phyloP scores from a whole-genome alignment of 2,113 vertebrate species.

The Periophthalmodon schlosseri region DNA sequence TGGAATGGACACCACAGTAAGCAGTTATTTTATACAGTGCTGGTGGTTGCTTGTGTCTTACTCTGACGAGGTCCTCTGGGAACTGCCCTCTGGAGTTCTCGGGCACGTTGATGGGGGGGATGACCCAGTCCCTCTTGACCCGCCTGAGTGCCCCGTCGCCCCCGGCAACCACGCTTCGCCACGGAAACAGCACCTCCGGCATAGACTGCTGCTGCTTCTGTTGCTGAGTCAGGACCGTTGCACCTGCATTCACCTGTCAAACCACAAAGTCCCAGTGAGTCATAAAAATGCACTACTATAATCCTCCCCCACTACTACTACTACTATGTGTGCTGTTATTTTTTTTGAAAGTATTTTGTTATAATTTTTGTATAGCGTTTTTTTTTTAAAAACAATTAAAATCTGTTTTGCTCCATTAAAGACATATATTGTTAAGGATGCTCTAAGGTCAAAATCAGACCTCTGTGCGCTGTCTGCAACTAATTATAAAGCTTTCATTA shows the following conservation, averaged over 20 bases:
- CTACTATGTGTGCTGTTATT: background rate
- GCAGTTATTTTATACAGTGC: constrained; percentile 12
- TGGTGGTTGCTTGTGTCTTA: constrained; percentile 66
- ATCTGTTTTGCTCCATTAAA: too few species aligned
- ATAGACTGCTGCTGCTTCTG: constrained; percentile 23
- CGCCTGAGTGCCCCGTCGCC: constrained; percentile 84
- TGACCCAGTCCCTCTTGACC: constrained; percentile 99
- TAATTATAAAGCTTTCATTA: too few species aligned
- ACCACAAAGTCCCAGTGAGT: constrained; percentile 32
- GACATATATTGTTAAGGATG: too few species aligned
- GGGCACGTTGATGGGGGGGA: constrained; percentile 95
- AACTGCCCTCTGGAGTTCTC: constrained; percentile 96
- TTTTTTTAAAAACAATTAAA: too few species aligned
- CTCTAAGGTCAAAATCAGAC: too few species aligned
- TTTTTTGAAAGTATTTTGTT: too few species aligned
- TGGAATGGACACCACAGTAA: too few species aligned
- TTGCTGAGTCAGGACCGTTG: constrained; percentile 67
- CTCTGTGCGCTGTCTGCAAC: too few species aligned
- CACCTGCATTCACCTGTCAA: constrained; percentile 53
- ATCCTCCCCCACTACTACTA: background rate
- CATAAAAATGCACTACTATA: background rate
- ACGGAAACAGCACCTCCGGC: constrained; percentile 89
- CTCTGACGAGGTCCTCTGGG: constrained; percentile 95
- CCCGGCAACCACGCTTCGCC: constrained; percentile 75
- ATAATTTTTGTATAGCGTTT: too few species aligned